Evolutionary conservation across 2,797 vertebrate genomes (phyloP).

Genomic region (Crenichthys baileyi): DNA sequence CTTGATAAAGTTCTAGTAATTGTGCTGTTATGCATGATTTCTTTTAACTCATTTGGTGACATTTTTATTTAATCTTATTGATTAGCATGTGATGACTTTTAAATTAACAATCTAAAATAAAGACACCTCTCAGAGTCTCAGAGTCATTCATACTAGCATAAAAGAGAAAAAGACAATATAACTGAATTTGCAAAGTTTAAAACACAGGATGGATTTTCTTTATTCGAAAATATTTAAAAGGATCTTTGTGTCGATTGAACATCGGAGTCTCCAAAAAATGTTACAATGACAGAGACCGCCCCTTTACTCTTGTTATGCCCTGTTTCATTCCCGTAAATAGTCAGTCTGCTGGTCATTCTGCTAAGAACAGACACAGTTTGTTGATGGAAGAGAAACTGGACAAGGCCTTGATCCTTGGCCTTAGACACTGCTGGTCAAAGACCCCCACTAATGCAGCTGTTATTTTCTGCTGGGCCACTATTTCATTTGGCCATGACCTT

Average conservation of each 20-base stretch:
- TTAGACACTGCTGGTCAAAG: slow-evolving; percentile 40
- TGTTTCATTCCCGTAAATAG: slow-evolving; percentile 24
- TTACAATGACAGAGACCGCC: neutral
- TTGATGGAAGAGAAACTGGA: slow-evolving; percentile 46
- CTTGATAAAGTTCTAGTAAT: neutral
- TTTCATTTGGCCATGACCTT: slow-evolving; percentile 62
- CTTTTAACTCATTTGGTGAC: neutral
- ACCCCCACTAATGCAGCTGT: slow-evolving; percentile 56
- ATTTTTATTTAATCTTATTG: neutral
- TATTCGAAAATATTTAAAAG: neutral
- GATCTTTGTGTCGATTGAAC: neutral
- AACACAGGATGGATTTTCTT: neutral
- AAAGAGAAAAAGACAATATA: neutral
- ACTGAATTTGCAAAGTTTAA: neutral
- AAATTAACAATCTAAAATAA: neutral
- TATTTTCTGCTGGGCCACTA: slow-evolving; percentile 27
- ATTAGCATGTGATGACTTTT: neutral
- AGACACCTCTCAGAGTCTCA: neutral
- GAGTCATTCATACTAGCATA: neutral
- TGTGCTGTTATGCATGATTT: neutral
- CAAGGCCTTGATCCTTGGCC: slow-evolving; percentile 68
- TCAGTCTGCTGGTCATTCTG: slow-evolving; percentile 21
- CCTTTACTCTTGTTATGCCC: slow-evolving; percentile 15
- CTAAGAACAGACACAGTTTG: slow-evolving; percentile 45
- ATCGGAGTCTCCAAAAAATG: neutral